Evolutionary conservation across 2,113 vertebrate species (phyloP).

Genomic region (Chamaetylas fuelleborni): DNA sequence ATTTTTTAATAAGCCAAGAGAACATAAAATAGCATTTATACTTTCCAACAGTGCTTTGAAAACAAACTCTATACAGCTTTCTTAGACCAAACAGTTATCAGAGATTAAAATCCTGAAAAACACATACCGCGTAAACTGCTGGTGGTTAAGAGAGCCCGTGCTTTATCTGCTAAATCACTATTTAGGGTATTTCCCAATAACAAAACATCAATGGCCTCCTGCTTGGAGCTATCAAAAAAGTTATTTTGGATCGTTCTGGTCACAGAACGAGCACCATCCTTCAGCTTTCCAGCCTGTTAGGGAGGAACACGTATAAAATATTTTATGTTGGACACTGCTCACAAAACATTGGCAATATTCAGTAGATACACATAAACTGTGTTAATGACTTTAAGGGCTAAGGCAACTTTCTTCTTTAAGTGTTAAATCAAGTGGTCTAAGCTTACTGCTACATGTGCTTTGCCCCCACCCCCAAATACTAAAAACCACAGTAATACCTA

Average conservation of each 20-base stretch:
- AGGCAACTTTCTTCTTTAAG: neutral
- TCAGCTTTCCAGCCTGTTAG: conserved; percentile 92
- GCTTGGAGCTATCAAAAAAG: conserved; percentile 99
- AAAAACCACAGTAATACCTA: neutral
- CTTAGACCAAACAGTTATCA: conserved; percentile 50
- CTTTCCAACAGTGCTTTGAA: conserved; percentile 33
- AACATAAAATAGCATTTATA: conserved; percentile 33
- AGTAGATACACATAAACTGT: neutral
- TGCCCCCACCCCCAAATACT: neutral
- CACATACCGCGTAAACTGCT: conserved; percentile 92
- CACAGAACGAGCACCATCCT: conserved; percentile 97
- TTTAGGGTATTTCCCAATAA: conserved; percentile 96
- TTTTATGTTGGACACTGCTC: conserved; percentile 59
- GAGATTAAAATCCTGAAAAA: conserved; percentile 67
- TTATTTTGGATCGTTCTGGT: conserved; percentile 99
- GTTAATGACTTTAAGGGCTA: neutral
- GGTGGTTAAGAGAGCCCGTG: conserved; percentile 94
- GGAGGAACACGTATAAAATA: conserved; percentile 57
- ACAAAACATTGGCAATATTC: conserved; percentile 45
- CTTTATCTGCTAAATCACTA: conserved; percentile 98
- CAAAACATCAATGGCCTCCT: conserved; percentile 97
- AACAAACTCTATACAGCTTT: conserved; percentile 45
- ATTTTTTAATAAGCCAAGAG: conserved; percentile 1
- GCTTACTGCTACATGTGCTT: neutral
- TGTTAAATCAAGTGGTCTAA: neutral